These are phyloP conservation scores for Escarpia spicata DNA, from an alignment of 2,888 invertebrate species.

Conservation along the genomic window DNA sequence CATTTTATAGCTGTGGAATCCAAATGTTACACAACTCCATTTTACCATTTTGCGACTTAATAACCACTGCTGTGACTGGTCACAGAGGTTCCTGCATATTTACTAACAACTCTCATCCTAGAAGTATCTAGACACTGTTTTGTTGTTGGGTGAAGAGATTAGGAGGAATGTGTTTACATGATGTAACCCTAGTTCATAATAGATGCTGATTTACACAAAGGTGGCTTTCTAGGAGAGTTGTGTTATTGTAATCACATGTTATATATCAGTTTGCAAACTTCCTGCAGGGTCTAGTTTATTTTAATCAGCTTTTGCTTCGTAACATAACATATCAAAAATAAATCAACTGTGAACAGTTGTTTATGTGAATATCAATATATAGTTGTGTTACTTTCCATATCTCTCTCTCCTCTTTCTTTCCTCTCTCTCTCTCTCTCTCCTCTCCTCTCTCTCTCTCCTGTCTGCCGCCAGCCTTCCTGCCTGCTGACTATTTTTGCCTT, in stretches of 20 bases:
- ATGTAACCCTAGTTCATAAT: neutral
- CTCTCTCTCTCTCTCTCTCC: too few species aligned
- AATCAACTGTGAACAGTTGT: neutral
- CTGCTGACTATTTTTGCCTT: too few species aligned
- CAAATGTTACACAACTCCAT: too few species aligned
- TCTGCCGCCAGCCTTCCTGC: too few species aligned
- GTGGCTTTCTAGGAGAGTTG: neutral
- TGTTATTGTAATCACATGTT: neutral
- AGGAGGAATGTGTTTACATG: neutral
- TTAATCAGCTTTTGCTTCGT: neutral
- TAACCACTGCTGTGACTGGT: too few species aligned
- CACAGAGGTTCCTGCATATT: neutral
- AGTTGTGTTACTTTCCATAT: neutral
- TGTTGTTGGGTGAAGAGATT: neutral
- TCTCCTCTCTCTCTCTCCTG: too few species aligned
- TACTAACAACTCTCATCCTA: neutral
- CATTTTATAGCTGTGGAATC: too few species aligned
- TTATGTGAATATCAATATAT: neutral
- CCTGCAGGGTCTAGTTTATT: neutral
- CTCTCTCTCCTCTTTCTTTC: too few species aligned
- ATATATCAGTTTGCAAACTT: neutral
- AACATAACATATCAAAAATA: neutral
- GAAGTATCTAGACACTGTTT: neutral
- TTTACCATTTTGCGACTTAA: too few species aligned
- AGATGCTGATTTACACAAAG: neutral